These are phyloP conservation scores for Lanius ludovicianus DNA, from an alignment of 2,113 vertebrate species.

Conservation along the genomic window DNA sequence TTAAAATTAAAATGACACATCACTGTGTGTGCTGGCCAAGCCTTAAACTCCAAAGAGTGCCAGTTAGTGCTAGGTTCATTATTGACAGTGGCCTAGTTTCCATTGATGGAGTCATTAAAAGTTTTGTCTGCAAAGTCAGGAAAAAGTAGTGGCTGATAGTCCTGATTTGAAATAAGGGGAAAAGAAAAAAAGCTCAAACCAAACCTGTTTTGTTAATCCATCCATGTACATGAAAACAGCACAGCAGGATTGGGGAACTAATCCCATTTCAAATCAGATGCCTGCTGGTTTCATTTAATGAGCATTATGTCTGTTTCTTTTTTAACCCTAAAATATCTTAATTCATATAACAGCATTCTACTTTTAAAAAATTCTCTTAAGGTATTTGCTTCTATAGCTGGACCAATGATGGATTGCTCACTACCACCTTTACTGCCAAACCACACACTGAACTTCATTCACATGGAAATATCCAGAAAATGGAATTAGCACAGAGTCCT, in stretches of 20 bases:
- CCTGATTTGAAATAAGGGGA: neutral
- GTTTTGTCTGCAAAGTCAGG: slow-evolving; percentile 35
- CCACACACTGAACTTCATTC: neutral
- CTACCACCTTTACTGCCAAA: neutral
- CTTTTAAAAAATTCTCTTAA: neutral
- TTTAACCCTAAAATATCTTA: slow-evolving; percentile 20
- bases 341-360: neutral
- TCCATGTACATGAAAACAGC: slow-evolving; percentile 28
- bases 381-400: neutral
- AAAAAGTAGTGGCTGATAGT: slow-evolving; percentile 21
- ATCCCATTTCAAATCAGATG: slow-evolving; percentile 61
- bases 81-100: slow-evolving; percentile 47
- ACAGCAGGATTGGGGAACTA: slow-evolving; percentile 41
- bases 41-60: slow-evolving; percentile 35
- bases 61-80: slow-evolving; percentile 31
- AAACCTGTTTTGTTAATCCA: slow-evolving; percentile 52
- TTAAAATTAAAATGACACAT: slow-evolving; percentile 40
- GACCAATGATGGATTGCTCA: neutral
- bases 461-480: neutral
- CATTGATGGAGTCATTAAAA: slow-evolving; percentile 45
- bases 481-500: neutral
- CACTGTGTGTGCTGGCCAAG: neutral
- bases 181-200: neutral
- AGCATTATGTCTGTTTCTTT: slow-evolving; percentile 18
- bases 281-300: slow-evolving; percentile 49